A percentile compares a stretch with the other conserved stretches of the same genome.
These are phyloP conservation scores for Ochotona curzoniae DNA, from an alignment of 2,113 vertebrate species.

Conservation along the genomic window DNA sequence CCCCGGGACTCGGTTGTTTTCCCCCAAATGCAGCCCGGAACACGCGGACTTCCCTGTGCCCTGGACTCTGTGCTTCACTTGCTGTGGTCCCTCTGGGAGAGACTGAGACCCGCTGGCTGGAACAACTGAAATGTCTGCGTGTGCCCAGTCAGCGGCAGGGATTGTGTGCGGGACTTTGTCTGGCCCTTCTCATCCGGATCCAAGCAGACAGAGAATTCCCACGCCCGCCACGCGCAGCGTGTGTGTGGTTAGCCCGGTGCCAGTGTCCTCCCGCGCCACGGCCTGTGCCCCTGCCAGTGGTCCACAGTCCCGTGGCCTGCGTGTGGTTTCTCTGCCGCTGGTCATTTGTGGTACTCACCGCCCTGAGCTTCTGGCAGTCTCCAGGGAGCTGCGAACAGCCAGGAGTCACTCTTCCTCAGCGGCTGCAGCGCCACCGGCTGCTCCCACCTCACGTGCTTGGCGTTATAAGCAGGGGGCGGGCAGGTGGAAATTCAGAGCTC, in stretches of 20 bases:
- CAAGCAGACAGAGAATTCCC: neutral
- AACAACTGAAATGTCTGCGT: neutral
- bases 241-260: neutral
- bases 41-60: no score
- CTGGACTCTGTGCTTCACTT: no score
- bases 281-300: no score
- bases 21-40: neutral
- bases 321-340: no score
- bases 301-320: no score
- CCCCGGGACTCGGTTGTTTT: neutral
- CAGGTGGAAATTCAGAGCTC: conserved; percentile 90
- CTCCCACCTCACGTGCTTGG: conserved; percentile 57
- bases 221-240: fast-evolving
- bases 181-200: neutral
- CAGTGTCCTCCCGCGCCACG: no score
- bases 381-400: conserved; percentile 83
- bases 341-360: conserved; percentile 86
- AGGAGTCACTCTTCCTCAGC: conserved; percentile 84
- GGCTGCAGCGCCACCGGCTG: neutral
- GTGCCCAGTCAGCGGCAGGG: no score
- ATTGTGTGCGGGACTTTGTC: neutral
- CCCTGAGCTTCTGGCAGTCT: conserved; percentile 81
- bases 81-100: neutral
- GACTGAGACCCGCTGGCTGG: neutral
- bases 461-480: conserved; percentile 86